Conservation (phyloP, 1,140 invertebrate species). For the Galendromus occidentalis region DNA sequence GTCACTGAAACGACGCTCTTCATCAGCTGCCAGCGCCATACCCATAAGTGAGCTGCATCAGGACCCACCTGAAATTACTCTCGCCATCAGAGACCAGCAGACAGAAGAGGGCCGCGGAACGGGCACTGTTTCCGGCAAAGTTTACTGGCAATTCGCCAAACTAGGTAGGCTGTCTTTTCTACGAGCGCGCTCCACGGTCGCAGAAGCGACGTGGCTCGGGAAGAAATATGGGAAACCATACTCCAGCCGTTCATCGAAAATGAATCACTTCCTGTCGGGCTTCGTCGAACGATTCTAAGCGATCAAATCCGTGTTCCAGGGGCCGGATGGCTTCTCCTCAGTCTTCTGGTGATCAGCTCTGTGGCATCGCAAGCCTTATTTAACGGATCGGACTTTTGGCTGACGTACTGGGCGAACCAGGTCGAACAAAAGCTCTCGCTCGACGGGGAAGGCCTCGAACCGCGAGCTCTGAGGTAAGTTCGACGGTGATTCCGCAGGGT, state of each 20-base stretch:
- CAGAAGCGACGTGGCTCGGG: too few species aligned
- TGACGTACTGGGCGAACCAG: conserved; percentile 18
- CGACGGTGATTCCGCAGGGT: too few species aligned
- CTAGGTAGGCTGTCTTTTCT: conserved; percentile 10
- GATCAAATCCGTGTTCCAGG: not conserved
- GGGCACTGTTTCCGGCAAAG: conserved; percentile 15
- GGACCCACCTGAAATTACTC: too few species aligned
- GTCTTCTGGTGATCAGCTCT: conserved; percentile 15
- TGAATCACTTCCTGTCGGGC: not conserved
- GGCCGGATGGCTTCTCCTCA: conserved; percentile 14
- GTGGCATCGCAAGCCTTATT: conserved; percentile 21
- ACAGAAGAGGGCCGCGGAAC: conserved; percentile 16
- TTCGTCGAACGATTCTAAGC: not conserved
- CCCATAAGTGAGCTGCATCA: too few species aligned
- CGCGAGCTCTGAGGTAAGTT: not conserved
- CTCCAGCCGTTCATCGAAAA: not conserved
- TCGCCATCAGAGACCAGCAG: not conserved
- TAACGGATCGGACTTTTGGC: conserved; percentile 22
- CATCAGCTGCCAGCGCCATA: too few species aligned
- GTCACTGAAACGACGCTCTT: too few species aligned
- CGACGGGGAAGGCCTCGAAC: not conserved
- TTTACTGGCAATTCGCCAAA: conserved; percentile 19
- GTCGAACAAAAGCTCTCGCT: not conserved
- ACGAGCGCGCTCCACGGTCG: too few species aligned
- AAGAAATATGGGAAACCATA: not conserved